Evolutionary conservation across 2,113 vertebrate genomes (phyloP).

Genomic region (Pan troglodytes): DNA sequence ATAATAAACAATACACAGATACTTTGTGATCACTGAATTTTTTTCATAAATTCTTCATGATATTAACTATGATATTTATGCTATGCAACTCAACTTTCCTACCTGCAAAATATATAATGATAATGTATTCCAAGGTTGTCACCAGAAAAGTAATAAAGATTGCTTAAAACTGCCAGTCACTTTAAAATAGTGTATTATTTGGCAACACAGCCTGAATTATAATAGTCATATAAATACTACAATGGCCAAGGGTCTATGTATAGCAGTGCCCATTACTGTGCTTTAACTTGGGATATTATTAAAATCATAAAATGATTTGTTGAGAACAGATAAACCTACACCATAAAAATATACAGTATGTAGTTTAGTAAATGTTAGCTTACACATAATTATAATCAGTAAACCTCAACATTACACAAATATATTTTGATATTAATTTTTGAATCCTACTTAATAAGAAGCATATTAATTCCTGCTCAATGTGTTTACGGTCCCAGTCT

Average conservation of each 20-base stretch:
- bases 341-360: background rate
- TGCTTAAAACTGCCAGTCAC: background rate
- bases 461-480: background rate
- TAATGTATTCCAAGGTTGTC: background rate
- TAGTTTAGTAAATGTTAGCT: background rate
- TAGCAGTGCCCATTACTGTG: background rate
- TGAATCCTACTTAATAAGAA: background rate
- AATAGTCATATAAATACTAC: background rate
- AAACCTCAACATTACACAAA: background rate
- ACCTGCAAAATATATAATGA: background rate
- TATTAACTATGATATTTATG: background rate
- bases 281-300: conserved; percentile 4
- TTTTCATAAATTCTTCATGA: background rate
- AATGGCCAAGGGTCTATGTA: background rate
- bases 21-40: background rate
- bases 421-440: background rate
- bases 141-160: background rate
- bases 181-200: conserved; percentile 34
- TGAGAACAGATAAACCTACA: background rate
- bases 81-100: background rate
- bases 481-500: background rate
- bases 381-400: background rate
- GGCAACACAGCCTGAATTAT: background rate
- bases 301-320: background rate
- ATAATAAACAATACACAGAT: background rate